Evolutionary conservation across 2,797 vertebrate species (phyloP).

Genomic region (Orientallactaga sibirica): DNA sequence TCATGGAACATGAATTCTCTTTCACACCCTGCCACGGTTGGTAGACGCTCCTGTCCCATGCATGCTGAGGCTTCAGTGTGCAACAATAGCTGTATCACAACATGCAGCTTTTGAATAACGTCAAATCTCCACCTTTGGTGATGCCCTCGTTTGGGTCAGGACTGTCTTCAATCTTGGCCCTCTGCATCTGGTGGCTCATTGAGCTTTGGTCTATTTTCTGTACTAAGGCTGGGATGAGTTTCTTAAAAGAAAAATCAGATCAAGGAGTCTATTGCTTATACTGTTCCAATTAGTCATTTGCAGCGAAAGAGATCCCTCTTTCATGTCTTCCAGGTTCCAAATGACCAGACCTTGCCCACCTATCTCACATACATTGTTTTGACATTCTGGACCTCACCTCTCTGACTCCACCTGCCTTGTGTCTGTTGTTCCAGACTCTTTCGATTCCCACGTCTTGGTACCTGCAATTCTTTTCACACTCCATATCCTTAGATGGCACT

Average conservation of each 20-base stretch:
- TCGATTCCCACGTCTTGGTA: rapidly evolving
- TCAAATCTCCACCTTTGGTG: too few species aligned
- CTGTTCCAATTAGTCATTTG: too few species aligned
- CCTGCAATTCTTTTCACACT: neutral
- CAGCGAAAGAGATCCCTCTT: neutral
- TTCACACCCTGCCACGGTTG: rapidly evolving
- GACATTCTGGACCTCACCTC: neutral
- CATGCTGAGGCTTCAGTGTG: neutral
- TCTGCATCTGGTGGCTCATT: neutral
- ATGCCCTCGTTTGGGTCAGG: rapidly evolving
- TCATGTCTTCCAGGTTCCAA: neutral
- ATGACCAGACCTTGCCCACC: rapidly evolving
- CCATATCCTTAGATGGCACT: rapidly evolving
- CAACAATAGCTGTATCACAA: rapidly evolving
- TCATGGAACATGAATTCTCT: rapidly evolving
- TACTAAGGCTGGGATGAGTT: neutral
- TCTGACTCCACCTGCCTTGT: too few species aligned
- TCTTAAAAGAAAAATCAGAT: neutral
- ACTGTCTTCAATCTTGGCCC: neutral
- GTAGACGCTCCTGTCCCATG: neutral
- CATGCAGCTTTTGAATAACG: neutral
- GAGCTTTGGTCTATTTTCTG: neutral
- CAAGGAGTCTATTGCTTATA: rapidly evolving
- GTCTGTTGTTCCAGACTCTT: rapidly evolving
- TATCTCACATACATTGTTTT: rapidly evolving